Conservation (phyloP, 2,113 vertebrate species). For the Ifrita kowaldi region DNA sequence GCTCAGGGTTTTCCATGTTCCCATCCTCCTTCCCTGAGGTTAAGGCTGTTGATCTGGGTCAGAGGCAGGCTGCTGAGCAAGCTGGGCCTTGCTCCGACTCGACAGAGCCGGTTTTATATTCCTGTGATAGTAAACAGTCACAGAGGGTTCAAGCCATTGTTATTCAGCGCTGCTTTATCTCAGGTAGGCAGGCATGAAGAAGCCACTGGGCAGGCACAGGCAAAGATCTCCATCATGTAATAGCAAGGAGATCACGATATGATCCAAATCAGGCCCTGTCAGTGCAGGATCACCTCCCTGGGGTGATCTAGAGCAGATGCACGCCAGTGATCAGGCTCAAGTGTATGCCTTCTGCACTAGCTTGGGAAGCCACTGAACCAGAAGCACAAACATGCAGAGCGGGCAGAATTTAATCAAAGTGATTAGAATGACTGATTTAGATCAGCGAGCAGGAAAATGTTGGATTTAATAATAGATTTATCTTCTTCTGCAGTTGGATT, state of each 20-base stretch:
- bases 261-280: background rate
- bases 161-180: background rate
- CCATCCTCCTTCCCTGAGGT: background rate
- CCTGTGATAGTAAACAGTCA: background rate
- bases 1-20: background rate
- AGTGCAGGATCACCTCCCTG: background rate
- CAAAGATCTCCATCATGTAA: background rate
- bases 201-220: background rate
- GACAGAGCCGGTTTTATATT: background rate
- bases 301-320: background rate
- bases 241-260: rapidly evolving
- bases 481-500: background rate
- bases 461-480: background rate
- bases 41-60: background rate
- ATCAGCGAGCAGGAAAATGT: background rate
- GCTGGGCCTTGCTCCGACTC: background rate
- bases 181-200: background rate
- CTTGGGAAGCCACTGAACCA: background rate
- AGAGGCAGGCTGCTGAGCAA: background rate
- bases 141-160: background rate
- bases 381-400: background rate
- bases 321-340: background rate
- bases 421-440: background rate
- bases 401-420: background rate
- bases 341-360: background rate